Conservation (phyloP, 1,140 invertebrate genomes). For the Drosophila sulfurigaster region DNA sequence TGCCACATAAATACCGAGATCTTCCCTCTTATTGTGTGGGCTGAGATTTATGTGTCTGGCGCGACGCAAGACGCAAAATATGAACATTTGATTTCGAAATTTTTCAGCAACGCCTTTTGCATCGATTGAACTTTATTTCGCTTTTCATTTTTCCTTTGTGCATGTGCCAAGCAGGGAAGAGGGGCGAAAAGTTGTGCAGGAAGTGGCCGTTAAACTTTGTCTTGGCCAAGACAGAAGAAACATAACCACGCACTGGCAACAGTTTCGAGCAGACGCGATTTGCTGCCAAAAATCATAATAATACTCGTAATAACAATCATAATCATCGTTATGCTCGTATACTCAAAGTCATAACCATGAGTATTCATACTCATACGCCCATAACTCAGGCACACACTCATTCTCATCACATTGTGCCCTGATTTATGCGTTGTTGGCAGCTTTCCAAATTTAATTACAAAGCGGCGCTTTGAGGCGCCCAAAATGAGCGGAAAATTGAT, state of each 20-base stretch:
- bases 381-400: constrained; percentile 4
- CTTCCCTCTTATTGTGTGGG: constrained; percentile 50
- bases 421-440: constrained; percentile 77
- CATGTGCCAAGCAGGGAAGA: not conserved
- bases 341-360: not conserved
- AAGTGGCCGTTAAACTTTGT: constrained; percentile 53
- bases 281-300: constrained; percentile 44
- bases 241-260: constrained; percentile 49
- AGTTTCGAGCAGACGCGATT: constrained; percentile 38
- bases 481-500: constrained; percentile 83
- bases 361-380: constrained; percentile 5
- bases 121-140: constrained; percentile 59
- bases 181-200: not conserved
- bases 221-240: constrained; percentile 50
- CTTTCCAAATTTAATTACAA: constrained; percentile 82
- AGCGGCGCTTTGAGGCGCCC: constrained; percentile 71
- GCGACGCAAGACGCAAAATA: constrained; percentile 60
- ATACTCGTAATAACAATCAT: constrained; percentile 15
- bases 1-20: constrained; percentile 32
- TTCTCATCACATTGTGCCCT: constrained; percentile 40
- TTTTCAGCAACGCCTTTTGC: constrained; percentile 47
- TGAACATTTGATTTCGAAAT: constrained; percentile 67
- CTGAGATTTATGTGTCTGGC: constrained; percentile 77
- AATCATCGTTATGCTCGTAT: constrained; percentile 14
- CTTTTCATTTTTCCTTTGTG: not conserved